Evolutionary conservation across 2,888 invertebrate species (phyloP), one percentile per base, ranked within the genome.

Genomic region (Cantharis nigra): DNA sequence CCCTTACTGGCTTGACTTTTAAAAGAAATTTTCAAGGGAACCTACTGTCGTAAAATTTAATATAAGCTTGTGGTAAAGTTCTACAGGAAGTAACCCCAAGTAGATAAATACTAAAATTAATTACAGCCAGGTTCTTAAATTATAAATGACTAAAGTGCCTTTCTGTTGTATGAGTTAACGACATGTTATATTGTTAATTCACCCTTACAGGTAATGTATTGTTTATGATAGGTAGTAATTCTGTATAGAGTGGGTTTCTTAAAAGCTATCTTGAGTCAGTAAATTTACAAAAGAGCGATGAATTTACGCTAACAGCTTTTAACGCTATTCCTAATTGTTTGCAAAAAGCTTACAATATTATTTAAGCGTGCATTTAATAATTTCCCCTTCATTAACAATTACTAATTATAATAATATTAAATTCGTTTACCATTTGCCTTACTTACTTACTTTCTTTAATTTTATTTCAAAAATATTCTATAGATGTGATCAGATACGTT

Each of bases 81-180:
- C 70, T 70, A 72, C 75, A 75, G 78, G 78, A 80, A 79, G 77
- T 78, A 81, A 80, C 78, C 77, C 74, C 79, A 79, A 79, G 75
- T 74, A 78, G 78, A 79, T 80, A 79, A 80, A 80, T 80, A 79
- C 72, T 79, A 80, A 81, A 80, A 81, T 81, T 80, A 80, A 81
- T 81, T 81, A 79, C 81, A 73, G 75, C 75, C 49, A 80, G 79
- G 75, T 81, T 81, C 72, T 79, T 76, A 81, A 78, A 79, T 80
- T 80, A 76, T 82, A 80, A 79, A 79, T 81, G 82, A 82, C 80
- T 81, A 80, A 81, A 78, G 80, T 72, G 77, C 74, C 69, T 77
- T 75, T 79, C 76, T 67, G 65, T 76, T 77, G 80, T 76, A 75
- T 79, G 80, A 80, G 79, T 75, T 78, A 78, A 76, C 76, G 75